Evolutionary conservation across 2,888 invertebrate species (phyloP).

Genomic region (Brenthis hecate): DNA sequence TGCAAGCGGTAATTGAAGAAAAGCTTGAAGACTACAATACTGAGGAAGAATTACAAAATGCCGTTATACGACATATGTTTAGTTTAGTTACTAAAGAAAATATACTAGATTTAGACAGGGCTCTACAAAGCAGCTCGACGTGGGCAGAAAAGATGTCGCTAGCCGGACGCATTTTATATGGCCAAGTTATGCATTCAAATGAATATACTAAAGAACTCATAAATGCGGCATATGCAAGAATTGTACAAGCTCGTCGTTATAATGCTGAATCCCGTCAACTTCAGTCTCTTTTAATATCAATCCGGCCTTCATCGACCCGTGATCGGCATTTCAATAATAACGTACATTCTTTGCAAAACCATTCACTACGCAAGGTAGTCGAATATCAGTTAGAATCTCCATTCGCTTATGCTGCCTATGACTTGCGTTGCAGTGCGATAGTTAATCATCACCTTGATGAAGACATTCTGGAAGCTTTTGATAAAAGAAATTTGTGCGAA

Average conservation of each 20-base stretch:
- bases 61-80: constrained; percentile 55
- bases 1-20: constrained; percentile 45
- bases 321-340: constrained; percentile 46
- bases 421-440: constrained; percentile 51
- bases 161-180: constrained; percentile 50
- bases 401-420: constrained; percentile 45
- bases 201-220: constrained; percentile 56
- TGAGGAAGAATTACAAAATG: constrained; percentile 52
- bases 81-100: constrained; percentile 46
- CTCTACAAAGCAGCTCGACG: constrained; percentile 36
- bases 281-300: constrained; percentile 48
- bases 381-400: constrained; percentile 52
- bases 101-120: constrained; percentile 36
- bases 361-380: constrained; percentile 47
- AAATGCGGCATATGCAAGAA: constrained; percentile 49
- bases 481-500: constrained; percentile 55
- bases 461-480: constrained; percentile 47
- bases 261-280: constrained; percentile 40
- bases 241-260: constrained; percentile 43
- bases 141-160: constrained; percentile 52
- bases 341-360: constrained; percentile 45
- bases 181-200: constrained; percentile 54
- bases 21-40: constrained; percentile 46
- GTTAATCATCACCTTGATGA: constrained; percentile 53
- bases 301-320: constrained; percentile 40